A percentile compares a stretch with the other conserved stretches of the same genome.
Conservation (phyloP, 2,113 vertebrate species). For the Pluvianellus socialis region DNA sequence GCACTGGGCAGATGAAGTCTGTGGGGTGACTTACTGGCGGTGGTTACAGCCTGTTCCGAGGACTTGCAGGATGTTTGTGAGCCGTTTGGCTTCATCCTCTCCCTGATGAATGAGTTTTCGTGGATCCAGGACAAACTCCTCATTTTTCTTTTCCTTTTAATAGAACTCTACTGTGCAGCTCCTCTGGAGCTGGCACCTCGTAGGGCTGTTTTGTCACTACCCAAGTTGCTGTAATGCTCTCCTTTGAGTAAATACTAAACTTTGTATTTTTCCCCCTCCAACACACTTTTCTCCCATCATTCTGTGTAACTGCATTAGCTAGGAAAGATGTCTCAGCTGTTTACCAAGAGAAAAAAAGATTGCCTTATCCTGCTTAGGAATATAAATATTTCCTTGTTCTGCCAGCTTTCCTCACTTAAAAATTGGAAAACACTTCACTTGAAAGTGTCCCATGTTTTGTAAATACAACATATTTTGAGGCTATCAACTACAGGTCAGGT, state of each 20-base stretch:
- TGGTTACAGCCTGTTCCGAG: neutral
- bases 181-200: neutral
- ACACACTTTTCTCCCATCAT: neutral
- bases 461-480: neutral
- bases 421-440: neutral
- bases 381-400: neutral
- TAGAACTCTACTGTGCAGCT: neutral
- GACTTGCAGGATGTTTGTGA: neutral
- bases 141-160: constrained; percentile 37
- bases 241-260: neutral
- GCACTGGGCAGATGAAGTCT: neutral
- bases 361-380: neutral
- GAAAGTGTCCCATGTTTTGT: neutral
- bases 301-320: neutral
- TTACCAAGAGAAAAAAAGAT: neutral
- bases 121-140: constrained; percentile 31
- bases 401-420: neutral
- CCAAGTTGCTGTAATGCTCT: neutral
- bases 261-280: neutral
- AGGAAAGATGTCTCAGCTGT: neutral
- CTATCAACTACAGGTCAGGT: neutral
- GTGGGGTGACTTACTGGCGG: neutral
- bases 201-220: neutral
- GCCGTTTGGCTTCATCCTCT: neutral
- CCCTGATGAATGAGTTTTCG: constrained; percentile 14